phyloP scores from a whole-genome alignment of 2,113 vertebrate genomes.

The Helogale parvula region DNA sequence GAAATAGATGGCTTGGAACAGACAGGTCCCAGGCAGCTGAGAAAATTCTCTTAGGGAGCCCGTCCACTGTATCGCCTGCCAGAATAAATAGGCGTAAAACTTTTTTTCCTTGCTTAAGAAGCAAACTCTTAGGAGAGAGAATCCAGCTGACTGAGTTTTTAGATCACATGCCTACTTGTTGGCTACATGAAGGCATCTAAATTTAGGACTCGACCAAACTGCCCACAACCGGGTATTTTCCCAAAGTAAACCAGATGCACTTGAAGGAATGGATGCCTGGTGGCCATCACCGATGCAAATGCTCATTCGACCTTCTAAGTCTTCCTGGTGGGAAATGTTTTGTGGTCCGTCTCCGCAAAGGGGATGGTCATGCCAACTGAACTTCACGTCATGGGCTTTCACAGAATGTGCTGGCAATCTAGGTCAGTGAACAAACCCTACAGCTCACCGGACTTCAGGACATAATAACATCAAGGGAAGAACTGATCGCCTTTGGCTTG shows the following conservation, averaged over 20 bases:
- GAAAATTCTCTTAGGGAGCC: background rate
- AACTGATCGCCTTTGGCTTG: background rate
- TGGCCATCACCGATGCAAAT: background rate
- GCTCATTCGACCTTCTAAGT: background rate
- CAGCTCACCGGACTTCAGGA: background rate
- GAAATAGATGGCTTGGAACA: background rate
- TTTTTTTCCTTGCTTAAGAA: background rate
- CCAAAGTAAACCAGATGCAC: background rate
- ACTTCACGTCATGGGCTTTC: background rate
- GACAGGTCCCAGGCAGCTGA: background rate
- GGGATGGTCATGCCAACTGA: background rate
- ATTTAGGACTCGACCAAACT: background rate
- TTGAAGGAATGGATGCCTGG: background rate
- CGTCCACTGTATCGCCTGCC: background rate
- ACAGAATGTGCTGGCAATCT: background rate
- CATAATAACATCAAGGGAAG: background rate
- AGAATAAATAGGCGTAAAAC: background rate
- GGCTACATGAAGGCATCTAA: background rate
- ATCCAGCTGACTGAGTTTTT: background rate
- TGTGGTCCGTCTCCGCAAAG: background rate
- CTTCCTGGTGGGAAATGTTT: background rate
- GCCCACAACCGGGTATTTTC: background rate
- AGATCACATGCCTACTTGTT: background rate
- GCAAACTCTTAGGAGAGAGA: background rate
- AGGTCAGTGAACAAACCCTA: background rate